Evolutionary conservation across 2,888 invertebrate genomes (phyloP).

Genomic region (Leuctra nigra): DNA sequence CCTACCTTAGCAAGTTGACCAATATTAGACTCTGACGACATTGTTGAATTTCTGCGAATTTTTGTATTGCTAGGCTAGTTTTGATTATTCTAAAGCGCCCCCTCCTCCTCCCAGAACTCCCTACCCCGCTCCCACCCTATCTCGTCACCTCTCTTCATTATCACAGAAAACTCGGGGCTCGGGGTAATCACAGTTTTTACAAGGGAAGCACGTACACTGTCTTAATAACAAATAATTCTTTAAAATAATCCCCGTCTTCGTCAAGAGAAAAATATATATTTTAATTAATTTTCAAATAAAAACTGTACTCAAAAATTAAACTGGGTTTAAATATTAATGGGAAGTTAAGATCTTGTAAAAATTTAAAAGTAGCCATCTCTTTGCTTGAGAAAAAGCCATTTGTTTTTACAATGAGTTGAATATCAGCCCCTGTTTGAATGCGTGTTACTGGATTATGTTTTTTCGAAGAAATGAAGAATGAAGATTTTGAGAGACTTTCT

Average conservation of each 20-base stretch:
- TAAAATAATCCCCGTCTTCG: neutral
- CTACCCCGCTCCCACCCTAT: neutral
- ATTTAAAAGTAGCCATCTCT: too few species aligned
- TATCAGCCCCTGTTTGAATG: too few species aligned
- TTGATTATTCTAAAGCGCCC: neutral
- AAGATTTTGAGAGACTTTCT: too few species aligned
- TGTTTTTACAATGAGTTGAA: too few species aligned
- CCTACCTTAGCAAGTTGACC: too few species aligned
- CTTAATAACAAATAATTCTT: constrained; percentile 19
- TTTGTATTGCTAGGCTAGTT: too few species aligned
- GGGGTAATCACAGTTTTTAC: constrained; percentile 18
- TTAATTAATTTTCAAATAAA: constrained; percentile 17
- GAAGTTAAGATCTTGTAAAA: constrained; percentile 10
- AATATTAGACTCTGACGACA: too few species aligned
- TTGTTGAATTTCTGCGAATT: too few species aligned
- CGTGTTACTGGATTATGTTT: too few species aligned
- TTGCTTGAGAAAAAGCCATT: too few species aligned
- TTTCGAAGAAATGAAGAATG: too few species aligned
- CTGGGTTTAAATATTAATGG: constrained; percentile 16
- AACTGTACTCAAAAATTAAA: constrained; percentile 8
- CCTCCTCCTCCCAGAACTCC: neutral
- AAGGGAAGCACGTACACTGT: constrained; percentile 6
- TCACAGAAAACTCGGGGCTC: constrained; percentile 14
- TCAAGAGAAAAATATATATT: constrained; percentile 8
- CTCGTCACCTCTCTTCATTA: neutral